Evolutionary conservation across 2,113 vertebrate species (phyloP), one percentile per base, ranked within the genome.

Genomic region (Azemiops feae): DNA sequence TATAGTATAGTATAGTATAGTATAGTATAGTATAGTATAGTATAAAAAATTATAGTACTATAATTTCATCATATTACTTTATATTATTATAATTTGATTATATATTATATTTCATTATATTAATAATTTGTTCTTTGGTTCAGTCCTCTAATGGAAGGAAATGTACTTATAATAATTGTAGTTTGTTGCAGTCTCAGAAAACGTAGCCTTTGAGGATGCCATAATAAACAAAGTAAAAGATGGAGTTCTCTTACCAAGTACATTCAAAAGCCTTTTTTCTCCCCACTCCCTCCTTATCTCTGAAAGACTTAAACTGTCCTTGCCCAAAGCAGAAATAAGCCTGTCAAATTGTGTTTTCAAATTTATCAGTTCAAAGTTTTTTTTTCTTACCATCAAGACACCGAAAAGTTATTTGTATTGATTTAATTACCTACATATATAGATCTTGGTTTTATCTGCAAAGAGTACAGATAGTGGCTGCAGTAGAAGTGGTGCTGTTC

Each of bases 351-450:
- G 89, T 94, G 95, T 97, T 97, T 97, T 97, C 94, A 96, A 95
- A 97, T 97, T 94, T 97, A 96, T 95, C 94, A 87, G 87, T 95
- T 96, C 93, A 96, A 96, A 96, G n/a, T 69, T 74, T 95, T 23
- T 88, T 9, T 16, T 18, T 1, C 30, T 23, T 9, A 30, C 22
- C 47, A 16, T 11, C 88, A 96, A 95, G 91, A 86, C 90, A 95
- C 60, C 95, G 81, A 94, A 81, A 95, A 96, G 93, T 97, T 97
- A 97, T 97, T 96, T 95, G 7, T 94, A 91, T 89, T 96, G 93
- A 97, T 96, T 96, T 98, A 97, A 97, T 97, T 97, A 95, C 92
- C 89, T 52, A 93, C 96, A 95, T 89, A 94, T 89, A 94, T 93
- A 93, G 60, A 96, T 90, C 90, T 96, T 34, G 94, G 88, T 25